Conservation (phyloP, 2,113 vertebrate genomes). For the Chiloscyllium plagiosum region DNA sequence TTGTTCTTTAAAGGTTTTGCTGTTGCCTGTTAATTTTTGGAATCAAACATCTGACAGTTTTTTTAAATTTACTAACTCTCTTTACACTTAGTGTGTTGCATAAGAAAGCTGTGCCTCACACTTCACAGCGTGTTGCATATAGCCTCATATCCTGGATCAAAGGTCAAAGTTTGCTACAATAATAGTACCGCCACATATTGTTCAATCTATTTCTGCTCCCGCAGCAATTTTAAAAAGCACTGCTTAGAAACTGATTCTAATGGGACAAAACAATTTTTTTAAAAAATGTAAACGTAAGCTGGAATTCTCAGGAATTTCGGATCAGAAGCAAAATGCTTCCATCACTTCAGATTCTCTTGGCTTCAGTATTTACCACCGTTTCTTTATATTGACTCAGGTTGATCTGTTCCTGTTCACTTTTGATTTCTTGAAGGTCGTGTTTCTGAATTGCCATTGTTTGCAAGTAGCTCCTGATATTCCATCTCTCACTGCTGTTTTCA, state of each 20-base stretch:
- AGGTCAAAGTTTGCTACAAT: conserved; percentile 7
- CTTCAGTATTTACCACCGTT: not conserved
- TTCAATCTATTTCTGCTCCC: not conserved
- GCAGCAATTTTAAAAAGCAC: not conserved
- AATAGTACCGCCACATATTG: not conserved
- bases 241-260: not conserved
- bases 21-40: not conserved
- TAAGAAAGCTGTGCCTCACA: not conserved
- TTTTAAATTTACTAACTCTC: not conserved
- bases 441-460: not conserved
- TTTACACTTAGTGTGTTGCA: not conserved
- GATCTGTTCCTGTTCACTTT: not conserved
- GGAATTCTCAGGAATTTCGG: not conserved
- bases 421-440: not conserved
- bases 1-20: not conserved
- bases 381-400: not conserved
- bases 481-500: not conserved
- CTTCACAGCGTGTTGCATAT: not conserved
- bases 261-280: not conserved
- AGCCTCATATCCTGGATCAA: not conserved
- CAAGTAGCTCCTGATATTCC: not conserved
- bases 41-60: not conserved
- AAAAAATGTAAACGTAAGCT: not conserved
- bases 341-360: not conserved
- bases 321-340: not conserved